Evolutionary conservation across 2,888 invertebrate species (phyloP).

Genomic region (Falcaria lacertinaria): DNA sequence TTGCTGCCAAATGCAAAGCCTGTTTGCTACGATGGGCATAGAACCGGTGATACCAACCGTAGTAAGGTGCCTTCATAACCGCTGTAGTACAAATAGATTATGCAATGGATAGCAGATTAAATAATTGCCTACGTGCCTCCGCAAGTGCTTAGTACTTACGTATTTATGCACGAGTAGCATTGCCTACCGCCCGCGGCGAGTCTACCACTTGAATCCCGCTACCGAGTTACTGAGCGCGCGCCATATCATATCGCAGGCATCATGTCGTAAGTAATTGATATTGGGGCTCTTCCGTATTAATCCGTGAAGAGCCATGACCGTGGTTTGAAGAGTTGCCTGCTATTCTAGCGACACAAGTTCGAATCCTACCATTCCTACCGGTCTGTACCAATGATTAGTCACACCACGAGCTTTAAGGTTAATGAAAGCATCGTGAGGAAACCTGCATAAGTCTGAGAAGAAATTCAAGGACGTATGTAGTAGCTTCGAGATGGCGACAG

Average conservation of each 20-base stretch:
- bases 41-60: too few species aligned
- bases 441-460: too few species aligned
- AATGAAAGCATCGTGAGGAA: too few species aligned
- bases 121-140: conserved; percentile 20
- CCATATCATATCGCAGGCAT: background rate
- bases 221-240: background rate
- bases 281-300: background rate
- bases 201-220: background rate
- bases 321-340: too few species aligned
- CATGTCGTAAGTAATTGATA: background rate
- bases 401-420: too few species aligned
- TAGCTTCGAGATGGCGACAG: too few species aligned
- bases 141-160: conserved; percentile 9
- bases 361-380: too few species aligned
- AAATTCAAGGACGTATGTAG: too few species aligned
- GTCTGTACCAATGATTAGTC: too few species aligned
- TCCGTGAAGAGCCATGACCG: background rate
- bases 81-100: conserved; percentile 1
- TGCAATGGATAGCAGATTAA: conserved; percentile 24
- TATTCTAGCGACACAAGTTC: too few species aligned
- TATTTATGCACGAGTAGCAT: background rate
- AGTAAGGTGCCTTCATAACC: background rate
- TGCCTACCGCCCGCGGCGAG: conserved; percentile 2
- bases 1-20: too few species aligned
- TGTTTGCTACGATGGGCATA: too few species aligned